Conservation (phyloP, 2,888 invertebrate genomes). For the Chorisops tibialis region DNA sequence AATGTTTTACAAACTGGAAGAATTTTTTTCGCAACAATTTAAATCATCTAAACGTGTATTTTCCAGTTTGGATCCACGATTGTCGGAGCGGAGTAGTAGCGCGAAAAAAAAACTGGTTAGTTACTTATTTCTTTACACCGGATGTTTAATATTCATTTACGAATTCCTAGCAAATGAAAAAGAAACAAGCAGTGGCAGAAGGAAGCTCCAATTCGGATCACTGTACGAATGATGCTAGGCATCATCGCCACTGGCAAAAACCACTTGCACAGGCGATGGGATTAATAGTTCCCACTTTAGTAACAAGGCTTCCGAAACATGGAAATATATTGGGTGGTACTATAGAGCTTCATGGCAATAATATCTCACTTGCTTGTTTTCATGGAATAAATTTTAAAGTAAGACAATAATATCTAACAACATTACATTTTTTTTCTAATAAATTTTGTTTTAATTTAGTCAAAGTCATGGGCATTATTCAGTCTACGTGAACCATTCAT, state of each 20-base stretch:
- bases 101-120: constrained; percentile 47
- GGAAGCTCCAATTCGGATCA: constrained; percentile 37
- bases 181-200: constrained; percentile 48
- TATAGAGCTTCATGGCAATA: constrained; percentile 82
- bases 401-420: constrained; percentile 36
- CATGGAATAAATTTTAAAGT: constrained; percentile 92
- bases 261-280: constrained; percentile 79
- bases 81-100: constrained; percentile 47
- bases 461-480: constrained; percentile 95
- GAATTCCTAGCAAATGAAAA: constrained; percentile 36
- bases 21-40: constrained; percentile 97
- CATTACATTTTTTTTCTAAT: not conserved
- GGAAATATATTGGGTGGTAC: constrained; percentile 84
- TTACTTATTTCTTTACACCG: not conserved
- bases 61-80: constrained; percentile 63
- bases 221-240: constrained; percentile 63
- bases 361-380: constrained; percentile 94
- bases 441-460: constrained; percentile 40
- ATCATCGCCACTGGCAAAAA: constrained; percentile 94
- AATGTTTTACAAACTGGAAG: constrained; percentile 94
- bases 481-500: constrained; percentile 90
- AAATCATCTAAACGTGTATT: constrained; percentile 92
- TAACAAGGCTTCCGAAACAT: constrained; percentile 63
- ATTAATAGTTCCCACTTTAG: constrained; percentile 70
- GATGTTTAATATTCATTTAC: not conserved